Evolutionary conservation across 2,797 vertebrate species (phyloP).

Genomic region (Tangara arthus): DNA sequence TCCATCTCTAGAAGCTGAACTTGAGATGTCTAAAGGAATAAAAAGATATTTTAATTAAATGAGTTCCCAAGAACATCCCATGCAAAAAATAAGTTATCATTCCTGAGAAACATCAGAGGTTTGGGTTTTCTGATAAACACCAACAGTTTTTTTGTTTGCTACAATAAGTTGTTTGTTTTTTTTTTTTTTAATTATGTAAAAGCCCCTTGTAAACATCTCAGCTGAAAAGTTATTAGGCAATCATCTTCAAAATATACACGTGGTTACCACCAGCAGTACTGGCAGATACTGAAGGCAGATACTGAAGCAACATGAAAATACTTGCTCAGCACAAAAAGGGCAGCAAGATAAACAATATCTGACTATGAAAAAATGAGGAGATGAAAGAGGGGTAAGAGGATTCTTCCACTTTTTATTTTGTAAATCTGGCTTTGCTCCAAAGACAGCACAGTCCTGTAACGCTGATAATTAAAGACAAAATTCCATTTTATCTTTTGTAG

Average conservation of each 20-base stretch:
- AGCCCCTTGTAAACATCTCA: not conserved
- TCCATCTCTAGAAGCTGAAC: conserved; percentile 76
- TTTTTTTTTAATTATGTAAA: not conserved
- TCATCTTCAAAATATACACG: not conserved
- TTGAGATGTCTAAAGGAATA: conserved; percentile 72
- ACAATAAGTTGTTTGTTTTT: not conserved
- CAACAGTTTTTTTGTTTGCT: not conserved
- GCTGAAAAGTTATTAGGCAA: not conserved
- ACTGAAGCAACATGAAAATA: not conserved
- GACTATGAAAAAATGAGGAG: not conserved
- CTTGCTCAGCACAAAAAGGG: not conserved
- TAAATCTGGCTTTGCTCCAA: not conserved
- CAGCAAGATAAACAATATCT: not conserved
- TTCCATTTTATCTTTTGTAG: not conserved
- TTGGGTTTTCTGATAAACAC: not conserved
- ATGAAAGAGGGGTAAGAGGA: not conserved
- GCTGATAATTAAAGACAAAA: not conserved
- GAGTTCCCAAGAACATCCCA: not conserved
- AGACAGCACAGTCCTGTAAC: not conserved
- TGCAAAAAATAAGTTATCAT: not conserved
- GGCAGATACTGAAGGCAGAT: not conserved
- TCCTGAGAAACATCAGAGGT: not conserved
- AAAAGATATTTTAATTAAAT: conserved; percentile 13
- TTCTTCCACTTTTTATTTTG: not conserved
- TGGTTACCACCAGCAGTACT: not conserved